phyloP scores from a whole-genome alignment of 2,113 vertebrate species.

The Mormyrus lacerda region DNA sequence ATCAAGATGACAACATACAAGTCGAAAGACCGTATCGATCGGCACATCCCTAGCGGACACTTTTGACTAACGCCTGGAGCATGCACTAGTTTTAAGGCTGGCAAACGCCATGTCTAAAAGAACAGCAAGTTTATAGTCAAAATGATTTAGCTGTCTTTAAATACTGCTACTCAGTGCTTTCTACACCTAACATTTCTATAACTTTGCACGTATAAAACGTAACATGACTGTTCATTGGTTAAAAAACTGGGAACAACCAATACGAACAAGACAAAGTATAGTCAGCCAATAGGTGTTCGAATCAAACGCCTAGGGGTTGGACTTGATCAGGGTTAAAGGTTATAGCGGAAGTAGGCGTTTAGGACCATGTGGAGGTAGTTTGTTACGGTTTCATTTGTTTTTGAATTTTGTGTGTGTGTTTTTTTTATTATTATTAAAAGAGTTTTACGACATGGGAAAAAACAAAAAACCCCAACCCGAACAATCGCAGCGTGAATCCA shows the following conservation, averaged over 20 bases:
- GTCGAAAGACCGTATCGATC: not conserved
- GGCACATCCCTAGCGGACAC: not conserved
- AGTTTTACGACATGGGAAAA: conserved; percentile 41
- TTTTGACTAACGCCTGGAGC: not conserved
- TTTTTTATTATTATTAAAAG: too few species aligned
- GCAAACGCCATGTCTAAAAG: not conserved
- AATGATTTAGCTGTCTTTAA: not conserved
- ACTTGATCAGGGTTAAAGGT: conserved; percentile 9
- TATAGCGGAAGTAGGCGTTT: not conserved
- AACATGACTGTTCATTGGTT: not conserved
- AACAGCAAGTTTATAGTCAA: not conserved
- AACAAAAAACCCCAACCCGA: conserved; percentile 35
- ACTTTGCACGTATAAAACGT: not conserved
- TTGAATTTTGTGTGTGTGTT: not conserved
- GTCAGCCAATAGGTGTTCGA: not conserved
- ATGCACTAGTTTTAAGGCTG: not conserved
- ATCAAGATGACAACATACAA: not conserved
- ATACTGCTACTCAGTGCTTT: not conserved
- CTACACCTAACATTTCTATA: not conserved
- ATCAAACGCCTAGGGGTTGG: not conserved
- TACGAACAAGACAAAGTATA: not conserved
- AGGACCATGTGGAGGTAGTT: not conserved
- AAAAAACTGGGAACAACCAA: not conserved
- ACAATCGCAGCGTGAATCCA: conserved; percentile 17
- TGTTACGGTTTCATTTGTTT: not conserved